Evolutionary conservation across 2,888 invertebrate species (phyloP), one percentile per base, ranked within the genome.

Genomic region (Melanophora roralis): DNA sequence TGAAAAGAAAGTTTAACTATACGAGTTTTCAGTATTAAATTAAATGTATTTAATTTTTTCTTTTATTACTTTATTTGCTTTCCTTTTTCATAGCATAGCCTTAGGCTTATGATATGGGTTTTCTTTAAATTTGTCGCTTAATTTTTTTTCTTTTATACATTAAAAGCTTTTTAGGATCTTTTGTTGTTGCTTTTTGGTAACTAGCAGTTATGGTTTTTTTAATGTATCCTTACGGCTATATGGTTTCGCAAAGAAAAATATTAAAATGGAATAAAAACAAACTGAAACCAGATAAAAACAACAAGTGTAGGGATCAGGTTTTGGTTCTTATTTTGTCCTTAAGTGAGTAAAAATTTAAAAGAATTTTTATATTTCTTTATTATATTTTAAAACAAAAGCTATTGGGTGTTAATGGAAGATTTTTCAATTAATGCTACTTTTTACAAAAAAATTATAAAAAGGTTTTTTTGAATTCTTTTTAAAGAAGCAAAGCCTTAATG

Each of bases 221-320:
- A 80, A 80, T 80, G 80, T 67, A 76, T 67, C 65, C 80, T 76
- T 76, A 38, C 67, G 76, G 80, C 76, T 36, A 75, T 74, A 75
- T 72, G 68, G 72, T 76, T 71, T 60, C 55, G 49, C 60, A 60
- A 64, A 19, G 16, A 38, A n/a, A 40, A 16, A 27, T 9, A 27
- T 6, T 27, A 5, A 27, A 27, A 27, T 27, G 27, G 27, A 27
- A 27, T 27, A 27, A 36, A 49, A 38, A 47, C 14, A 9, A 36
- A 40, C 14, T 23, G 23, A 65, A 64, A 45, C 45, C 72, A 55
- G 57, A 51, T 53, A 60, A 60, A 62, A 64, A 69, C 69, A 51
- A 78, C 49, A 57, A 74, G 64, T 62, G 69, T 53, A 47, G 32
- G 45, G 67, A 67, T 73, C 67, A 73, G 45, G 47, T 60, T 27